Conservation (phyloP, 2,113 vertebrate species). For the Pollachius pollachius region DNA sequence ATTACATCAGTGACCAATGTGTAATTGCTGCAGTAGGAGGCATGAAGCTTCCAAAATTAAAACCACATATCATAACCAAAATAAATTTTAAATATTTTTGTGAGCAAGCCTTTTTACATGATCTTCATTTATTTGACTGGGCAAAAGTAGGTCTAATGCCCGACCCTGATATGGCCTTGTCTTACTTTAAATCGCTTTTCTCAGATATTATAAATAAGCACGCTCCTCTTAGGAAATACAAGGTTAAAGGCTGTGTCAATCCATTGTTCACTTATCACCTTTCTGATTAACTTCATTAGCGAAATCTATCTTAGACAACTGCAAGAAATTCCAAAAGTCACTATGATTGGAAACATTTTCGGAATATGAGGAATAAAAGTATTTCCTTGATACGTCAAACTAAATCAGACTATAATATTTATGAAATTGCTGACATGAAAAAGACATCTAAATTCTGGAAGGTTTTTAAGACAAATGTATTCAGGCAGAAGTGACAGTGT, state of each 20-base stretch:
- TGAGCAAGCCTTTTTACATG: too few relatives aligned
- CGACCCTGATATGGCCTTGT: background rate
- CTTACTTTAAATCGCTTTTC: background rate
- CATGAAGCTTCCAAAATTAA: too few relatives aligned
- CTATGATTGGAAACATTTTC: background rate
- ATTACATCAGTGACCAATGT: background rate
- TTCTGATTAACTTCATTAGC: background rate
- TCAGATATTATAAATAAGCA: background rate
- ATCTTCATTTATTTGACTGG: too few relatives aligned
- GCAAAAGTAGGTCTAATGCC: too few relatives aligned
- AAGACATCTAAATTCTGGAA: too few relatives aligned
- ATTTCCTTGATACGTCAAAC: too few relatives aligned
- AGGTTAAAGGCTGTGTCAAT: background rate
- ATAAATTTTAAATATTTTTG: too few relatives aligned
- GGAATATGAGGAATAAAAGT: background rate
- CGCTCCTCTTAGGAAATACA: background rate
- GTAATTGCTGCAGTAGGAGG: background rate
- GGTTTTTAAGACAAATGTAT: too few relatives aligned
- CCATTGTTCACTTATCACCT: background rate
- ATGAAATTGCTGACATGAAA: too few relatives aligned
- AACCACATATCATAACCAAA: too few relatives aligned
- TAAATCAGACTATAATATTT: too few relatives aligned
- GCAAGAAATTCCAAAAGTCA: background rate
- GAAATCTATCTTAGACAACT: background rate
- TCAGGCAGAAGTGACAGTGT: too few relatives aligned